These are phyloP conservation scores for Limnephilus rhombicus DNA, from an alignment of 2,888 invertebrate species.

Conservation along the genomic window DNA sequence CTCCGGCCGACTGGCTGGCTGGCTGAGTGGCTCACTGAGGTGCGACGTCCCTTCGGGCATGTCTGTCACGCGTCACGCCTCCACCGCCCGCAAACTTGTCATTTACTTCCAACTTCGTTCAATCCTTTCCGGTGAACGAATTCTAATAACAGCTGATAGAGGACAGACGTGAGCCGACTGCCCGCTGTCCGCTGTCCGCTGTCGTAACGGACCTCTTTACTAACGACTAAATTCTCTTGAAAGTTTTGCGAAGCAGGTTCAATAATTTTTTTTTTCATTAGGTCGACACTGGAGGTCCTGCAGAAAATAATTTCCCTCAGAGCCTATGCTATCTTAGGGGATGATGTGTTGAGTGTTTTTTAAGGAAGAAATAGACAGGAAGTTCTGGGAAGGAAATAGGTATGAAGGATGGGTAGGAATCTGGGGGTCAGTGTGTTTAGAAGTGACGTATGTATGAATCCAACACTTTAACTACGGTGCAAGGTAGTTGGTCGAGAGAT, in stretches of 20 bases:
- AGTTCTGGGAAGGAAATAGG: too few species aligned
- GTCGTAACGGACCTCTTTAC: not conserved
- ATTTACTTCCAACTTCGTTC: not conserved
- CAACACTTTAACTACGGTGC: too few species aligned
- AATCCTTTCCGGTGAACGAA: constrained; percentile 3
- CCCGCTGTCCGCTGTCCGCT: not conserved
- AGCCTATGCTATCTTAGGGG: too few species aligned
- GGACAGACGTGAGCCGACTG: not conserved
- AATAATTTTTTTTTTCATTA: too few species aligned
- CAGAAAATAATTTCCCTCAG: too few species aligned
- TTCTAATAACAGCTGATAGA: not conserved
- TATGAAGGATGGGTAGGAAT: too few species aligned
- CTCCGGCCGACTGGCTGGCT: not conserved
- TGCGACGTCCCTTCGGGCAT: constrained; percentile 17
- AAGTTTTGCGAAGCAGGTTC: not conserved
- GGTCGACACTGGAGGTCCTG: too few species aligned
- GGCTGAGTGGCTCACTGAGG: not conserved
- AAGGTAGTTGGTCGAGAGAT: too few species aligned
- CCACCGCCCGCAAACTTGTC: not conserved
- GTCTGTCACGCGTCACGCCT: constrained; percentile 27
- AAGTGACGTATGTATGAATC: too few species aligned
- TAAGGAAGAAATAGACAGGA: too few species aligned
- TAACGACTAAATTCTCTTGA: not conserved
- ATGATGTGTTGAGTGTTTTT: too few species aligned
- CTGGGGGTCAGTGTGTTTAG: too few species aligned